phyloP scores from a whole-genome alignment of 2,888 invertebrate genomes.

The Dolomedes plantarius region DNA sequence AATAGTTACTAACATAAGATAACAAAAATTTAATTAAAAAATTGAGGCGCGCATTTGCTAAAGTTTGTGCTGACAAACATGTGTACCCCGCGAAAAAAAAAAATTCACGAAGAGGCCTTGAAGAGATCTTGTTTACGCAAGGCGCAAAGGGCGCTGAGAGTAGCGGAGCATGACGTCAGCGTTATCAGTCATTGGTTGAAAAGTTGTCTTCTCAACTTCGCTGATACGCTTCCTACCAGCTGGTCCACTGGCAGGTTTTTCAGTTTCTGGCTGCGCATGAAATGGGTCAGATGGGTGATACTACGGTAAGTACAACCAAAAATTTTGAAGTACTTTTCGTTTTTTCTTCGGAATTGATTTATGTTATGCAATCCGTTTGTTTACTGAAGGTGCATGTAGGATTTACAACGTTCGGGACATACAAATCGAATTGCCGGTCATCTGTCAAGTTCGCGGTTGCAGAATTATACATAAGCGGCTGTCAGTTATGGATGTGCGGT shows the following conservation, averaged over 20 bases:
- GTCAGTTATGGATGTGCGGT: background rate
- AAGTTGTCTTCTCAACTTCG: conserved; percentile 36
- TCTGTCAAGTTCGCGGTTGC: background rate
- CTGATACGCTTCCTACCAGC: conserved; percentile 59
- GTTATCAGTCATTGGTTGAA: conserved; percentile 60
- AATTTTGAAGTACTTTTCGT: too few relatives aligned
- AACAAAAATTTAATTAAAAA: too few relatives aligned
- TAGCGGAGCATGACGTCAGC: conserved; percentile 58
- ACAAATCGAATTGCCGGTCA: too few relatives aligned
- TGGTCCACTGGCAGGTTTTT: conserved; percentile 41
- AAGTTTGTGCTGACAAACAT: background rate
- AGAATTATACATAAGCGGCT: background rate
- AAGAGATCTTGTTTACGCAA: conserved; percentile 62
- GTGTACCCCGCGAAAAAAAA: background rate
- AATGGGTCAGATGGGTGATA: conserved; percentile 31
- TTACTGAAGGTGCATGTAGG: too few relatives aligned
- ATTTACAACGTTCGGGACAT: too few relatives aligned
- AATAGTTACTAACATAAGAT: too few relatives aligned
- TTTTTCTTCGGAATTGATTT: too few relatives aligned
- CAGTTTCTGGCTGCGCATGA: conserved; percentile 4
- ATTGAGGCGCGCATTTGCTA: background rate
- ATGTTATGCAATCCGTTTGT: too few relatives aligned
- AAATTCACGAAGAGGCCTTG: conserved; percentile 35
- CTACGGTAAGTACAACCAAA: conserved; percentile 40
- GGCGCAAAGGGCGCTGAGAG: conserved; percentile 46